These are phyloP conservation scores for Netelia fuscicornis DNA, from an alignment of 2,888 invertebrate species.

Conservation along the genomic window DNA sequence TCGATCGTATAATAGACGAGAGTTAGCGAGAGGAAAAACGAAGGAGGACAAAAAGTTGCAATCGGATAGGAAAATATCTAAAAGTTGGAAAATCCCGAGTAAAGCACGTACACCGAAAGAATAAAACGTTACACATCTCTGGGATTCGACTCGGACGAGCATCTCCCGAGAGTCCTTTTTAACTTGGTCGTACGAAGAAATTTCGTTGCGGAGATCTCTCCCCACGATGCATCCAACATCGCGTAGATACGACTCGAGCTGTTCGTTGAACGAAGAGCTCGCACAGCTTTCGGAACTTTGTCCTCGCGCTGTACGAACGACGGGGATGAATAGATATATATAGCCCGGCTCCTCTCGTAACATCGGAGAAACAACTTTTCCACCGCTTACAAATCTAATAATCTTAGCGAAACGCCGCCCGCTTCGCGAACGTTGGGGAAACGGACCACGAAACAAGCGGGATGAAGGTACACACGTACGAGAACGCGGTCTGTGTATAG, in stretches of 20 bases:
- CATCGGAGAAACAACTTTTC: slow-evolving; percentile 65
- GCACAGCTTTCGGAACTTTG: slow-evolving; percentile 51
- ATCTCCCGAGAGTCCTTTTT: slow-evolving; percentile 56
- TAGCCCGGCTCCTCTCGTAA: neutral
- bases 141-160: slow-evolving; percentile 37
- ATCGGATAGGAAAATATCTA: neutral
- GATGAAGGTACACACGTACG: slow-evolving; percentile 4
- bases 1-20: no score
- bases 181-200: slow-evolving; percentile 59
- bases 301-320: slow-evolving; percentile 20
- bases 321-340: neutral
- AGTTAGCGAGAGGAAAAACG: neutral
- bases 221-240: slow-evolving; percentile 14
- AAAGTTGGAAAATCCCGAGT: slow-evolving; percentile 41
- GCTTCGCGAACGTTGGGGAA: neutral
- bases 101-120: slow-evolving; percentile 48
- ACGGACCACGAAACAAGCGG: slow-evolving; percentile 34
- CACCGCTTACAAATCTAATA: slow-evolving; percentile 66
- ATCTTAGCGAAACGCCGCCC: slow-evolving; percentile 53
- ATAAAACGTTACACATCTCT: slow-evolving; percentile 58
- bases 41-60: neutral
- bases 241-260: neutral
- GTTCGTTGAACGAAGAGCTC: neutral
- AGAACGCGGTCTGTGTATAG: neutral
- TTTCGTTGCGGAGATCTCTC: slow-evolving; percentile 49